Evolutionary conservation across 1,140 invertebrate species (phyloP), one percentile per base, ranked within the genome.

Genomic region (Pachyrhynchus sulphureomaculatus): DNA sequence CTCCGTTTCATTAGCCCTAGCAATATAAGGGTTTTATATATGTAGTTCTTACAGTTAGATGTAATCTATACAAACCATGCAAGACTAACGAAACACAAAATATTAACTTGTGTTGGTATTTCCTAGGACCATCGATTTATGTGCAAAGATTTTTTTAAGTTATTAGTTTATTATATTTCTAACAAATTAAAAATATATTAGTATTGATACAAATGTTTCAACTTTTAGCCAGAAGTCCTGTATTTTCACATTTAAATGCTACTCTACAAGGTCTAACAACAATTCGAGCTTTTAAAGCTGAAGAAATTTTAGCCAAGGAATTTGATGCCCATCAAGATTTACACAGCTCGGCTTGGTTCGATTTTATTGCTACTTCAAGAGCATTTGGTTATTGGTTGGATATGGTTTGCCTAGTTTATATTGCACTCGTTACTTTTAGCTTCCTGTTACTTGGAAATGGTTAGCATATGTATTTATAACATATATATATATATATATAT

Each of bases 191-290:
- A n/a, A n/a, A n/a, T n/a, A n/a, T n/a, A n/a, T n/a, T n/a, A n/a
- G n/a, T n/a, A n/a, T n/a, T n/a, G n/a, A n/a, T n/a, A n/a, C n/a
- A n/a, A n/a, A n/a, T n/a, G n/a, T n/a, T n/a, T n/a, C n/a, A n/a
- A n/a, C 58, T 74, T 77, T 23, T 72, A 90, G 87, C 86, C 34
- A 82, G 87, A 42, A 89, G 87, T 78, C 92, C 92, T 0, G 86
- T 95, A 10, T 93, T 92, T 78, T 88, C 90, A 6, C 93, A 97
- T 72, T 79, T 98, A 44, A 93, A 89, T 74, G 88, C 93, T 17
- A 90, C 93, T 0, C 77, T 97, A 0, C 90, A 92, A 76, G 95
- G 95, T 4, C 79, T 98, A 37, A 84, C 90, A 0, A 96, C 94
- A 0, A 94, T 98, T 45, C 80, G 95, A 59, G 92, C 94, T 0